phyloP scores from a whole-genome alignment of 2,888 invertebrate genomes.

The Drosophila macrospina region DNA sequence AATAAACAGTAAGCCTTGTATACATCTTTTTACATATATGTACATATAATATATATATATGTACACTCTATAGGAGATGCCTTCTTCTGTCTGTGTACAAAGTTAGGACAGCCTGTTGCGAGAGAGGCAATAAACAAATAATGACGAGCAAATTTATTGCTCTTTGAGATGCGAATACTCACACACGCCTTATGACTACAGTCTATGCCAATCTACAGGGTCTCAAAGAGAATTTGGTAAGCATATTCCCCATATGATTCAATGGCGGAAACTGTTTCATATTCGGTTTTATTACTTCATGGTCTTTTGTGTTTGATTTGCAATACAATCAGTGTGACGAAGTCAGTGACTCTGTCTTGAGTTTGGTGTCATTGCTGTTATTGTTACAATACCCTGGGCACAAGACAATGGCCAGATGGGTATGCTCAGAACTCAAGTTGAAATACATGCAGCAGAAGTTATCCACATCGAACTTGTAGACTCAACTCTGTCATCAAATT shows the following conservation, averaged over 20 bases:
- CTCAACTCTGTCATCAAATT: too few relatives aligned
- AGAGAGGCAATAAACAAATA: not conserved
- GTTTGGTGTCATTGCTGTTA: conserved; percentile 7
- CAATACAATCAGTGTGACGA: conserved; percentile 17
- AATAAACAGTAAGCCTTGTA: too few relatives aligned
- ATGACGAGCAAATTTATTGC: conserved; percentile 21
- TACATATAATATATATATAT: too few relatives aligned
- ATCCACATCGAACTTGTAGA: too few relatives aligned
- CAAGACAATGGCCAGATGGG: not conserved
- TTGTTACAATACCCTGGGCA: not conserved
- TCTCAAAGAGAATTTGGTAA: conserved; percentile 28
- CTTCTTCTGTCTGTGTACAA: too few relatives aligned
- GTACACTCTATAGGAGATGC: too few relatives aligned
- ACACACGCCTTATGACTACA: not conserved
- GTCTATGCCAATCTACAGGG: not conserved
- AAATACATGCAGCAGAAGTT: too few relatives aligned
- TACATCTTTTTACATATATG: too few relatives aligned
- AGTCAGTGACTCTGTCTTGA: conserved; percentile 5
- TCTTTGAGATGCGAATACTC: conserved; percentile 3
- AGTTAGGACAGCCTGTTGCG: too few relatives aligned
- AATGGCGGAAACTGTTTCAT: not conserved
- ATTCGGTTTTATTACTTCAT: conserved; percentile 32
- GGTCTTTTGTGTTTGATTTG: conserved; percentile 30
- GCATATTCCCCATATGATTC: conserved; percentile 4
- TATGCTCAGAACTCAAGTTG: too few relatives aligned